These are phyloP conservation scores for Epinotia brunnichana DNA, from an alignment of 2,888 invertebrate species.

Conservation along the genomic window DNA sequence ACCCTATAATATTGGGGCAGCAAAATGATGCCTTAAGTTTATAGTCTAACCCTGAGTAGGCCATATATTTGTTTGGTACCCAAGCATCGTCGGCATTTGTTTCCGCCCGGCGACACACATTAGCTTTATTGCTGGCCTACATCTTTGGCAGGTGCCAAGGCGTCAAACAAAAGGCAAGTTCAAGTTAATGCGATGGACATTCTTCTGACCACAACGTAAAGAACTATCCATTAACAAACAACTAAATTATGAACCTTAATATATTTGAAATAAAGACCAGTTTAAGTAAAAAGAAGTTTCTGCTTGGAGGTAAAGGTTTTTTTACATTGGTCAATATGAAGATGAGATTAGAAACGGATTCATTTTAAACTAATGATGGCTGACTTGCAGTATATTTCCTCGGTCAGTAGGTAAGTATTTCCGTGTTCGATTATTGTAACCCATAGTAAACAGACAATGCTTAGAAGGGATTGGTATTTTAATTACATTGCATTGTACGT, in stretches of 20 bases:
- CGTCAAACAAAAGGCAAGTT: constrained; percentile 40
- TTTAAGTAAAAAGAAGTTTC: neutral
- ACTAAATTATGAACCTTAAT: constrained; percentile 13
- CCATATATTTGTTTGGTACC: constrained; percentile 29
- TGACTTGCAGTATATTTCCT: constrained; percentile 41
- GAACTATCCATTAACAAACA: constrained; percentile 22
- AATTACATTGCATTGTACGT: constrained; percentile 20
- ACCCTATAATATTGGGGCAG: no score
- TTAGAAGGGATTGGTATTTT: constrained; percentile 11
- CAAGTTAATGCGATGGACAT: constrained; percentile 39
- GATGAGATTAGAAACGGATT: constrained; percentile 39
- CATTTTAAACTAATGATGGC: constrained; percentile 33
- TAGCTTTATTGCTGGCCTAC: constrained; percentile 27
- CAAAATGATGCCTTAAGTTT: no score
- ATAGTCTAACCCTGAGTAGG: constrained; percentile 18
- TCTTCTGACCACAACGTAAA: constrained; percentile 25
- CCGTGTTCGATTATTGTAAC: constrained; percentile 21
- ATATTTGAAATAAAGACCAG: constrained; percentile 2
- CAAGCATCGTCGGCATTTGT: constrained; percentile 21
- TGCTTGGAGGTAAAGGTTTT: neutral
- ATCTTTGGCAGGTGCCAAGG: constrained; percentile 38
- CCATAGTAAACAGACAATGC: constrained; percentile 5
- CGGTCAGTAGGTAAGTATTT: constrained; percentile 43
- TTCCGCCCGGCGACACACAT: constrained; percentile 35
- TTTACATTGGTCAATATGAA: constrained; percentile 28